phyloP scores from a whole-genome alignment of 2,797 vertebrate genomes.

The Gymnothorax reevesii region DNA sequence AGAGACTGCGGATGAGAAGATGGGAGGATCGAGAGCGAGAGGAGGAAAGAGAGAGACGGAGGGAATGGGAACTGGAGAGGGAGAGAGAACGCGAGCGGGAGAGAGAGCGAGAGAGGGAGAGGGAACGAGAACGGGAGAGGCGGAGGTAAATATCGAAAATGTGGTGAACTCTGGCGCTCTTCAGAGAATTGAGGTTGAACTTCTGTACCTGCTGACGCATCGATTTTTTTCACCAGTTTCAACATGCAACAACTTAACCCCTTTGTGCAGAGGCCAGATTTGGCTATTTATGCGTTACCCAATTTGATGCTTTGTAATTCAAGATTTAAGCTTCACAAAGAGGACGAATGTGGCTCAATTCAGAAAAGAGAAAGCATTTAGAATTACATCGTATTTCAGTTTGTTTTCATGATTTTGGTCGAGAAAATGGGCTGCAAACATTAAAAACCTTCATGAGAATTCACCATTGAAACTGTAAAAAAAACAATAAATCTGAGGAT shows the following conservation, averaged over 20 bases:
- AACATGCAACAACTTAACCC: slow-evolving; percentile 9
- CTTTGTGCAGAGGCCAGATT: too few relatives aligned
- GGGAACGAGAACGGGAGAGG: slow-evolving; percentile 57
- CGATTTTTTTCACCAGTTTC: background rate
- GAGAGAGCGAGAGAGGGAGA: slow-evolving; percentile 17
- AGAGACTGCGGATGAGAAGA: slow-evolving; percentile 86
- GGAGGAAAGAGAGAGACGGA: slow-evolving; percentile 65
- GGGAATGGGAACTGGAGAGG: slow-evolving; percentile 55
- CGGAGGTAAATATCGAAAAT: slow-evolving; percentile 57
- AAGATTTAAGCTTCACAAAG: too few relatives aligned
- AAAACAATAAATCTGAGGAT: too few relatives aligned
- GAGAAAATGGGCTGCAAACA: too few relatives aligned
- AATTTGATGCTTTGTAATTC: too few relatives aligned
- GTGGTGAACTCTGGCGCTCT: background rate
- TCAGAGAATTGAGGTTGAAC: background rate
- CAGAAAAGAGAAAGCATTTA: too few relatives aligned
- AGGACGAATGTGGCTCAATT: too few relatives aligned
- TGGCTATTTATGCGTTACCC: too few relatives aligned
- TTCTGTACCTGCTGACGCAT: background rate
- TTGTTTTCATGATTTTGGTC: too few relatives aligned
- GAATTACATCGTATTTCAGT: too few relatives aligned
- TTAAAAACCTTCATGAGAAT: too few relatives aligned
- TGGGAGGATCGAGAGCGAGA: slow-evolving; percentile 83
- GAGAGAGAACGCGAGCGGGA: slow-evolving; percentile 19
- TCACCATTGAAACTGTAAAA: too few relatives aligned